Conservation (phyloP, 2,113 vertebrate species). For the Eurystomus gularis region DNA sequence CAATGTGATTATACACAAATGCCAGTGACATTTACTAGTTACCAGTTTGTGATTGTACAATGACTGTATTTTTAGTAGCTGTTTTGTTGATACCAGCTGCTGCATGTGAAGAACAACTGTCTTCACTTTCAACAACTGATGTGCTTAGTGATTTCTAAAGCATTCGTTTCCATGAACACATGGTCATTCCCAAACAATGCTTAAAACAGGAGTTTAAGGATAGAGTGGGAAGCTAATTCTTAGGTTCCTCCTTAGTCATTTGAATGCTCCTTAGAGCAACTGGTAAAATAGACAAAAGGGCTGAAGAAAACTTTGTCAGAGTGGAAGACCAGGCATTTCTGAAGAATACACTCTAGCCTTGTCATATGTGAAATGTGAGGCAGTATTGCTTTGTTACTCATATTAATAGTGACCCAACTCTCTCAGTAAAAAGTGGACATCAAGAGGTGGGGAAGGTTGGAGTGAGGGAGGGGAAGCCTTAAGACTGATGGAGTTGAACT, state of each 20-base stretch:
- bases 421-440: background rate
- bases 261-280: background rate
- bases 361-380: background rate
- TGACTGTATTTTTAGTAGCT: background rate
- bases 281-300: background rate
- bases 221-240: background rate
- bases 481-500: background rate
- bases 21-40: background rate
- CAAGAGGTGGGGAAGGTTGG: background rate
- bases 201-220: background rate
- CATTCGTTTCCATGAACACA: background rate
- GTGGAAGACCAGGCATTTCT: background rate
- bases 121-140: slow-evolving; percentile 31
- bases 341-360: background rate
- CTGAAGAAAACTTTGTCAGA: background rate
- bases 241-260: background rate
- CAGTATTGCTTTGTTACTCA: background rate
- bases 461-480: background rate
- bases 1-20: background rate
- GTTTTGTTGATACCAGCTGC: slow-evolving; percentile 18
- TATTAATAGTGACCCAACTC: background rate
- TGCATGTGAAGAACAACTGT: slow-evolving; percentile 4
- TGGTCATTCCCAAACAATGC: background rate
- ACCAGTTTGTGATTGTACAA: background rate
- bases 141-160: slow-evolving; percentile 21